These are phyloP conservation scores for Tenthredo scrophulariae DNA, from an alignment of 2,888 invertebrate genomes.

Conservation along the genomic window DNA sequence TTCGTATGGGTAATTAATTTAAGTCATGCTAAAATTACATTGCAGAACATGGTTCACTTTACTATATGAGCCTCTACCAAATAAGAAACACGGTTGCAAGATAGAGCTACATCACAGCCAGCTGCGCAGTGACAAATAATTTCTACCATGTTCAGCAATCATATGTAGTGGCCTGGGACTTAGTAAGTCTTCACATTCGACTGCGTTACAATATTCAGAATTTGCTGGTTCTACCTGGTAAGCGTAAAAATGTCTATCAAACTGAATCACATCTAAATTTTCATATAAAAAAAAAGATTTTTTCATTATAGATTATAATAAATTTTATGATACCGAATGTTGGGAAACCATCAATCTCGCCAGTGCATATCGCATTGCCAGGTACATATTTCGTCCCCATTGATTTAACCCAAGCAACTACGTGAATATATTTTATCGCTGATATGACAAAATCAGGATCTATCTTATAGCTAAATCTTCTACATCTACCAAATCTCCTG, in stretches of 20 bases:
- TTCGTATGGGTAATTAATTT: neutral
- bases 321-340: constrained; percentile 28
- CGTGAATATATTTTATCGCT: constrained; percentile 1
- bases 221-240: constrained; percentile 14
- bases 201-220: neutral
- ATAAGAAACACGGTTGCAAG: too few species aligned
- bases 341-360: constrained; percentile 31
- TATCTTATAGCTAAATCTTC: constrained; percentile 22
- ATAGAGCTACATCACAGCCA: constrained; percentile 14
- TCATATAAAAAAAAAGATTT: constrained; percentile 5
- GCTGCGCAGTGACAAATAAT: constrained; percentile 27
- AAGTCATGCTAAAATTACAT: neutral
- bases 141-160: constrained; percentile 8
- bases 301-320: constrained; percentile 17
- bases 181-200: constrained; percentile 15
- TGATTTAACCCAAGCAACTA: constrained; percentile 12
- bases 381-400: constrained; percentile 15
- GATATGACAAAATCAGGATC: constrained; percentile 14
- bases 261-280: constrained; percentile 23
- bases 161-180: constrained; percentile 29
- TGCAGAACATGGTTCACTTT: neutral
- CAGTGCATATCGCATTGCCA: constrained; percentile 16
- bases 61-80: too few species aligned
- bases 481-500: neutral
- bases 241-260: constrained; percentile 7